These are phyloP conservation scores for Semnopithecus entellus DNA, from an alignment of 2,113 vertebrate genomes.

Conservation along the genomic window DNA sequence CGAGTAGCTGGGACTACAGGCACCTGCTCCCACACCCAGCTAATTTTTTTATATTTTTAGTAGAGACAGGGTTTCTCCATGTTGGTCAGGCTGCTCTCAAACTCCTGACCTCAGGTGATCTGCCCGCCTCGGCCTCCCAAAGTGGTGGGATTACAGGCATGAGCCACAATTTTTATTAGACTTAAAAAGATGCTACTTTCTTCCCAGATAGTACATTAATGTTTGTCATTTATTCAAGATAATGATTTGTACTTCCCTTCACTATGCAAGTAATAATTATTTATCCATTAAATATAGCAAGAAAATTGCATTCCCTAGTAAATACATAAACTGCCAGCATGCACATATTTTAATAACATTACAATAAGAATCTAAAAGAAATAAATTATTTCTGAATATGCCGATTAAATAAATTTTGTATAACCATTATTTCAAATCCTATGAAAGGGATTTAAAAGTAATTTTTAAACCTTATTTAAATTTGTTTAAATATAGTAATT, in stretches of 20 bases:
- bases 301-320: not conserved
- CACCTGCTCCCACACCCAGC: no score
- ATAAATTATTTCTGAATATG: slow-evolving; percentile 17
- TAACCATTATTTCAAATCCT: not conserved
- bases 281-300: not conserved
- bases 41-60: no score
- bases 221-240: not conserved
- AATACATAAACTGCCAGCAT: not conserved
- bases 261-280: not conserved
- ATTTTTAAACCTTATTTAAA: not conserved
- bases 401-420: not conserved
- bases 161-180: not conserved
- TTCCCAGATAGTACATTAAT: not conserved
- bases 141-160: no score
- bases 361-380: slow-evolving; percentile 1
- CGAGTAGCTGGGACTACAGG: no score
- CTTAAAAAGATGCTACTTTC: not conserved
- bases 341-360: not conserved
- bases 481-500: not conserved
- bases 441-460: not conserved
- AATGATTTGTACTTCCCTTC: not conserved
- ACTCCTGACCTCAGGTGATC: no score
- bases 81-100: no score
- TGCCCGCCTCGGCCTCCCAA: no score
- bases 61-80: no score